Base-by-base conservation (phyloP, 2,113 vertebrate genomes). In the Platichthys stellatus region DNA sequence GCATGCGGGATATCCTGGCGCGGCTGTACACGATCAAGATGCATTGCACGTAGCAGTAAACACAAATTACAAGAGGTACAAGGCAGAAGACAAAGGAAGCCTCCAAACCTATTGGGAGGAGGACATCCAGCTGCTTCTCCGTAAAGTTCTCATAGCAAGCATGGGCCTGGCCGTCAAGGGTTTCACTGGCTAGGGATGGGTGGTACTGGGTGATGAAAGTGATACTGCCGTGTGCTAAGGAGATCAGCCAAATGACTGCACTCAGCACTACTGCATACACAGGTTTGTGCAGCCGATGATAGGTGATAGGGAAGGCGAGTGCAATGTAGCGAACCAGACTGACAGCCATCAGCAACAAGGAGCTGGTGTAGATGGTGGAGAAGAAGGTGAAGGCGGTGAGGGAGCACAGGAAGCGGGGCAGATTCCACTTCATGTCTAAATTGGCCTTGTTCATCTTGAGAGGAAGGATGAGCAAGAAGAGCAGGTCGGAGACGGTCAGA, bases 351-450 rank as follows among this genome's bases (percentile, higher is more conserved):
- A 96, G 88, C 53, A 96, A 90, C 69, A 95, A 84, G 2, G 94
- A 94, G 91, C 95, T 96, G 86, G 94, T 92, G 82, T 96, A 96
- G 86, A 96, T 95, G 73, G 93, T 94, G 69, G 92, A 93, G 88
- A 93, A 96, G 80, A 95, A 96, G 23, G 76, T 74, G 3, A 94
- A 95, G 23, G 87, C 63, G 0, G 87, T 93, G 49, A 96, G 40
- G 0, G 94, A 92, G 28, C 96, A 97, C 24, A 95, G 31, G 1
- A 86, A 8, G 0, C 2, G 0, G 0, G 95, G 77, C 7, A 96
- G 81, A 0, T 59, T 10, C 96, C 96, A 97, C 0, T 0, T 0
- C 91, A 92, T 93, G 59, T 2, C 26, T 0, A 67, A 85, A 0
- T 90, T 76, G 3, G 93, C 94, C 69, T 96, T 95, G 0, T 88